A percentile compares a stretch with the other conserved stretches of the same genome.
Conservation (phyloP, 1,140 invertebrate species). For the Hyles euphorbiae region DNA sequence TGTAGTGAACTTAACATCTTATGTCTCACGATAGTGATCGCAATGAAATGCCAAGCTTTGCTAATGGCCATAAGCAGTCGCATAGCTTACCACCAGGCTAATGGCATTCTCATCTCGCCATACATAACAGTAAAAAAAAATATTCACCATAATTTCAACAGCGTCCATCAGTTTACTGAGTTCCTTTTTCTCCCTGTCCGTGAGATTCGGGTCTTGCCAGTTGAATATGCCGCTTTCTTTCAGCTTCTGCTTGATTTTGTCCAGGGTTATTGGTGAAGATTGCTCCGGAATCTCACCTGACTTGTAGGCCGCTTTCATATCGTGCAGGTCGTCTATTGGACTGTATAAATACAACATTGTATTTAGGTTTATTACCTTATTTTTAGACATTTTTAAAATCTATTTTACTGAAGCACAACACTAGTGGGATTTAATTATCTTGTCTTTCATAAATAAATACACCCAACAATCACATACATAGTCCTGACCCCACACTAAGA, state of each 20-base stretch:
- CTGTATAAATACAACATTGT: constrained; percentile 20
- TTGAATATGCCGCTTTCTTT: constrained; percentile 51
- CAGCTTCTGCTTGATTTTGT: constrained; percentile 46
- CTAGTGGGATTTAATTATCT: no score
- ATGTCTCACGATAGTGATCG: no score
- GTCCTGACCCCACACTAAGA: no score
- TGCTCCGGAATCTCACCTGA: constrained; percentile 44
- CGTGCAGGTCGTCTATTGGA: constrained; percentile 27
- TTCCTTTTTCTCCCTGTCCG: constrained; percentile 48
- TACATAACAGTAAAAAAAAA: neutral
- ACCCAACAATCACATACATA: no score
- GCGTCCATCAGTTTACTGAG: constrained; percentile 47
- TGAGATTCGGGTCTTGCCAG: constrained; percentile 30
- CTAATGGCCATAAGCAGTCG: no score
- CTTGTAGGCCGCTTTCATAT: constrained; percentile 52
- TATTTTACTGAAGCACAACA: no score
- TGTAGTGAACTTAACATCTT: no score
- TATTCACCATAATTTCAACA: constrained; percentile 57
- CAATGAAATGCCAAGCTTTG: no score
- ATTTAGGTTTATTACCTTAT: no score
- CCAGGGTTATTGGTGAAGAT: constrained; percentile 34
- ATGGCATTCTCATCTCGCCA: no score
- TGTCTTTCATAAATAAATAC: no score
- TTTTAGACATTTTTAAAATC: no score
- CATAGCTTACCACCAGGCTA: neutral